Conservation (phyloP, 2,888 invertebrate species). For the Cyclophora albipunctata region DNA sequence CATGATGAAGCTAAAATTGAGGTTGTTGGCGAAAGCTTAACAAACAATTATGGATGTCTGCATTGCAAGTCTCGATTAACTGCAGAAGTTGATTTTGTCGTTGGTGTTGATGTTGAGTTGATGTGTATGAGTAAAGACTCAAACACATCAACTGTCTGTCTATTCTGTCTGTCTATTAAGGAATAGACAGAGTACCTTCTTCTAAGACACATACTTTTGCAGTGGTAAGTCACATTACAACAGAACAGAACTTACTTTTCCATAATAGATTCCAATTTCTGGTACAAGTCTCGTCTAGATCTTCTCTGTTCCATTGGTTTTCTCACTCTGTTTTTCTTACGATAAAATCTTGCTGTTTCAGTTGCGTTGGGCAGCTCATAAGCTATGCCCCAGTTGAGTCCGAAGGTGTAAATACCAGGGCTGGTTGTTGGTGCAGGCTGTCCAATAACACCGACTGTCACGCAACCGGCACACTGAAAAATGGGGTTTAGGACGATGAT, state of each 20-base stretch:
- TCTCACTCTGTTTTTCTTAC: constrained; percentile 33
- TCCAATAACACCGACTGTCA: constrained; percentile 72
- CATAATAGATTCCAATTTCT: constrained; percentile 80
- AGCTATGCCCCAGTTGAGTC: constrained; percentile 82
- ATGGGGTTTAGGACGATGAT: constrained; percentile 1
- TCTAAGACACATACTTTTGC: too few relatives aligned
- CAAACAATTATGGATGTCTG: too few relatives aligned
- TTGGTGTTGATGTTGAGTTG: too few relatives aligned
- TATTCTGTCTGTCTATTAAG: too few relatives aligned
- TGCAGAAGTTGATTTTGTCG: too few relatives aligned
- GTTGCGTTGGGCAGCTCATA: constrained; percentile 77
- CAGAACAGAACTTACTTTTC: constrained; percentile 54
- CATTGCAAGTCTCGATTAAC: too few relatives aligned
- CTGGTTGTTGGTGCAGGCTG: constrained; percentile 59
- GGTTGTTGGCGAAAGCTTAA: too few relatives aligned
- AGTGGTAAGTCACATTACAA: too few relatives aligned
- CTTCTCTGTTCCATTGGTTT: constrained; percentile 74
- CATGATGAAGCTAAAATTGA: too few relatives aligned
- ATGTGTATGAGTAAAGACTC: too few relatives aligned
- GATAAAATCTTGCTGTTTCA: constrained; percentile 52
- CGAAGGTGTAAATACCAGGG: constrained; percentile 78
- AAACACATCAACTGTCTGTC: too few relatives aligned
- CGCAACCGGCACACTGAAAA: constrained; percentile 73
- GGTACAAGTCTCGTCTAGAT: constrained; percentile 80
- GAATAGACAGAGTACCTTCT: too few relatives aligned